phyloP scores from a whole-genome alignment of 2,888 invertebrate genomes.

The Sussaba pulchella region DNA sequence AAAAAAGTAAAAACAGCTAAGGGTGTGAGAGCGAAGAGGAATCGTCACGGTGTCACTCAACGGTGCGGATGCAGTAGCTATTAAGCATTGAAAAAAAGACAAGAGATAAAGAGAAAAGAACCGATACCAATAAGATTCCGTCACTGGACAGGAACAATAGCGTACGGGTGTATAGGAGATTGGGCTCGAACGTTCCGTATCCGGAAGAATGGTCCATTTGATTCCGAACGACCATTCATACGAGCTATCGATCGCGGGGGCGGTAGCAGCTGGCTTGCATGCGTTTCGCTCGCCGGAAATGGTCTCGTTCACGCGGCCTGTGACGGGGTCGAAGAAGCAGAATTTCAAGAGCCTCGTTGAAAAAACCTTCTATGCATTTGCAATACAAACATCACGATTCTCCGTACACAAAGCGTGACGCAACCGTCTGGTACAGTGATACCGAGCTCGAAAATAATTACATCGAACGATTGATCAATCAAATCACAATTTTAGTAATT shows the following conservation, averaged over 20 bases:
- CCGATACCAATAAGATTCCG: slow-evolving; percentile 18
- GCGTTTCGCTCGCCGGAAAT: slow-evolving; percentile 52
- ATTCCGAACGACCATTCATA: slow-evolving; percentile 57
- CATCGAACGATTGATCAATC: too few relatives aligned
- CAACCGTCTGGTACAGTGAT: too few relatives aligned
- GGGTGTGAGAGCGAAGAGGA: neutral
- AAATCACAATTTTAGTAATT: too few relatives aligned
- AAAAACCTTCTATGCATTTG: neutral
- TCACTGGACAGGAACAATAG: slow-evolving; percentile 21
- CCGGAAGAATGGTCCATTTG: slow-evolving; percentile 63
- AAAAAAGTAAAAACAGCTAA: neutral
- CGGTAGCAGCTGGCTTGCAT: slow-evolving; percentile 53
- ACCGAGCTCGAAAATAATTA: too few relatives aligned
- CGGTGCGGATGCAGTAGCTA: neutral
- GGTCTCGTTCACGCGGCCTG: slow-evolving; percentile 10
- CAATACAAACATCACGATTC: neutral
- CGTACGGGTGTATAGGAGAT: slow-evolving; percentile 18
- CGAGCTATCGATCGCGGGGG: slow-evolving; percentile 54
- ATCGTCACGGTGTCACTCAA: neutral
- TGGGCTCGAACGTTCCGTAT: slow-evolving; percentile 31
- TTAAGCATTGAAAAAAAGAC: slow-evolving; percentile 13
- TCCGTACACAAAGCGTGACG: too few relatives aligned
- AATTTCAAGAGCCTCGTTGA: slow-evolving; percentile 17
- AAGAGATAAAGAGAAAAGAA: neutral
- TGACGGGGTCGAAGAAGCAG: slow-evolving; percentile 24